A percentile compares a stretch with the other conserved stretches of the same genome.
These are phyloP conservation scores for Dioctria rufipes DNA, from an alignment of 2,888 invertebrate species.

Conservation along the genomic window DNA sequence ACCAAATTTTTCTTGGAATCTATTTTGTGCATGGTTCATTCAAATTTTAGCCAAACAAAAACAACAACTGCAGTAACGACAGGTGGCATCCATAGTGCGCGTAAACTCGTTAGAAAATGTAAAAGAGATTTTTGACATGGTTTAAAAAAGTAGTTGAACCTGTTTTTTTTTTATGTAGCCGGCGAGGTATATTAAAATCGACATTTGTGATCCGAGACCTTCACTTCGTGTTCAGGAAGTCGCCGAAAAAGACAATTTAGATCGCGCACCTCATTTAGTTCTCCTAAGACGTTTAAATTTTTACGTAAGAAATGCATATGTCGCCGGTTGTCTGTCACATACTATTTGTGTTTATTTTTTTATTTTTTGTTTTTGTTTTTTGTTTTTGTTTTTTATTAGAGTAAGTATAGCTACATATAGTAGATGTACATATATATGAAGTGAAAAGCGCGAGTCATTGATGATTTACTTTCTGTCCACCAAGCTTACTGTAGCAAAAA, in stretches of 20 bases:
- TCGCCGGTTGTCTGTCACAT: background rate
- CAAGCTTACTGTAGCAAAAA: constrained; percentile 32
- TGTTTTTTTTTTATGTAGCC: constrained; percentile 14
- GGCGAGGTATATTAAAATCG: background rate
- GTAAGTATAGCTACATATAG: no score
- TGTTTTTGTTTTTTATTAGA: no score
- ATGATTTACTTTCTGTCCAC: constrained; percentile 19
- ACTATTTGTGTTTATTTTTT: no score
- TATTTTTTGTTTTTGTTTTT: no score
- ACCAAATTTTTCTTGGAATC: background rate
- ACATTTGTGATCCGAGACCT: constrained; percentile 3
- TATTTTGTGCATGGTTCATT: background rate
- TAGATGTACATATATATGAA: background rate
- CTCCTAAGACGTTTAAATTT: background rate
- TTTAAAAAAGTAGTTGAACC: constrained; percentile 12
- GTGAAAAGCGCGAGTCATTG: constrained; percentile 1
- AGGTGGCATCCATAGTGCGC: constrained; percentile 27
- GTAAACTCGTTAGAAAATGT: constrained; percentile 42
- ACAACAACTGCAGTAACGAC: background rate
- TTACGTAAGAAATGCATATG: constrained; percentile 36
- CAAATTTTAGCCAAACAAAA: background rate
- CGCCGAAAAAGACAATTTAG: background rate
- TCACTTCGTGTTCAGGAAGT: background rate
- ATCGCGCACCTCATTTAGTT: background rate
- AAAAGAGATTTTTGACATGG: constrained; percentile 11